Base-by-base conservation (phyloP, 2,888 invertebrate species). In the Drosophila subsilvestris region DNA sequence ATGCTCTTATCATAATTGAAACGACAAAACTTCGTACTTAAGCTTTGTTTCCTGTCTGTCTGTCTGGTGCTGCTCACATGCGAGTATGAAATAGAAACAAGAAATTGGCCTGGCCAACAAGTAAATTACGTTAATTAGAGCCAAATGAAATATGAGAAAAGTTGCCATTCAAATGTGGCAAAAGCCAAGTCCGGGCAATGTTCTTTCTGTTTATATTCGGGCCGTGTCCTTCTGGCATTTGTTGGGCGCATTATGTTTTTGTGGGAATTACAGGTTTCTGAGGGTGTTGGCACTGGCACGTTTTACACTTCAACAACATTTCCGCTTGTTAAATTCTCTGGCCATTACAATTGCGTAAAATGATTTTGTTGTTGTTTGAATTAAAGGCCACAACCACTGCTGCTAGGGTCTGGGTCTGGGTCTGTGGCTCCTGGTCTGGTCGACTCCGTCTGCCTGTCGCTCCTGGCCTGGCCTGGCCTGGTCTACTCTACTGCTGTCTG, bases 71-170 rank as follows among this genome's bases (percentile, higher is more conserved):
- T 37, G 22, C 59, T 20, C 69, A 68, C 67, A 68, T 59, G 12
- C 32, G 32, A 32, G 29, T 10, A 29, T 58, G 68, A 20, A 67
- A 37, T 29, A n/a, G 43, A 8, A 47, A 42, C 68, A 58, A 47
- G 59, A 51, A 47, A n/a, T 43, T 43, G 60, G 20, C 29, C 20
- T 49, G 63, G 58, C 47, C 71, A 55, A 49, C 76, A 63, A 83
- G 76, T 70, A 75, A 86, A 87, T 84, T 81, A 81, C 85, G 63
- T 78, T 87, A 84, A 84, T 84, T 84, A 75, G 69, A 76, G 59
- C 57, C 70, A 67, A 71, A 77, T 85, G 82, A 84, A 85, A 85
- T 84, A 84, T 84, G 79, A 63, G 76, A 76, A 84, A 86, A 84
- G 69, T 87, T 85, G 70, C 54, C 75, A 81, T 79, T 78, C 57